Conservation (phyloP, 2,113 vertebrate species). For the Stegostoma tigrinum region DNA sequence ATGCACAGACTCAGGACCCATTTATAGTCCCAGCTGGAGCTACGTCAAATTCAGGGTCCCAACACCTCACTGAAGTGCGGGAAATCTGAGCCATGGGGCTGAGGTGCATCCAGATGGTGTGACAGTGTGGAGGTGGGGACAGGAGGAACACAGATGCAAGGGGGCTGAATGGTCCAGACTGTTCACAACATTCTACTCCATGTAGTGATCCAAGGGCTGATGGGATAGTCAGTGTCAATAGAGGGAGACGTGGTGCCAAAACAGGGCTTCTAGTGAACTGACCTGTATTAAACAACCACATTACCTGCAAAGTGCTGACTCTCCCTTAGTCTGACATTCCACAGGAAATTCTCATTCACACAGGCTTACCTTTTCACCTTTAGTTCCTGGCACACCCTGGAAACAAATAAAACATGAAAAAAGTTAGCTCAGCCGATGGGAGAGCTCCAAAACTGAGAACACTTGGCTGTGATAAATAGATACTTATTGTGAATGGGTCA, state of each 20-base stretch:
- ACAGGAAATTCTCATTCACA: neutral
- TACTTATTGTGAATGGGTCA: neutral
- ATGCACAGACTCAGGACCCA: too few relatives aligned
- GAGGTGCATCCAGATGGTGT: neutral
- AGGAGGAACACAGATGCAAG: neutral
- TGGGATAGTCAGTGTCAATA: neutral
- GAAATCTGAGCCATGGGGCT: neutral
- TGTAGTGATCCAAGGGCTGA: neutral
- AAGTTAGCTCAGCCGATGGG: neutral
- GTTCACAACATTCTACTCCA: neutral
- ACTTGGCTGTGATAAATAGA: neutral
- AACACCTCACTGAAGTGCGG: too few relatives aligned
- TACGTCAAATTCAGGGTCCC: too few relatives aligned
- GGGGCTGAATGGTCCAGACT: neutral
- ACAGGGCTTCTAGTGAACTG: neutral
- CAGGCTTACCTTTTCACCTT: slow-evolving; percentile 81
- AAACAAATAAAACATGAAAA: slow-evolving; percentile 42
- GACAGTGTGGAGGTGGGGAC: neutral
- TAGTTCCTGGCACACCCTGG: slow-evolving; percentile 74
- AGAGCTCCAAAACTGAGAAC: neutral
- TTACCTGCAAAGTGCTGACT: neutral
- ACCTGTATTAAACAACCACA: neutral
- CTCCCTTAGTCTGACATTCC: neutral
- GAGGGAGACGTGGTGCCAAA: neutral
- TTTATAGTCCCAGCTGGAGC: too few relatives aligned